Evolutionary conservation across 2,113 vertebrate genomes (phyloP).

Genomic region (Aegotheles bennettii): DNA sequence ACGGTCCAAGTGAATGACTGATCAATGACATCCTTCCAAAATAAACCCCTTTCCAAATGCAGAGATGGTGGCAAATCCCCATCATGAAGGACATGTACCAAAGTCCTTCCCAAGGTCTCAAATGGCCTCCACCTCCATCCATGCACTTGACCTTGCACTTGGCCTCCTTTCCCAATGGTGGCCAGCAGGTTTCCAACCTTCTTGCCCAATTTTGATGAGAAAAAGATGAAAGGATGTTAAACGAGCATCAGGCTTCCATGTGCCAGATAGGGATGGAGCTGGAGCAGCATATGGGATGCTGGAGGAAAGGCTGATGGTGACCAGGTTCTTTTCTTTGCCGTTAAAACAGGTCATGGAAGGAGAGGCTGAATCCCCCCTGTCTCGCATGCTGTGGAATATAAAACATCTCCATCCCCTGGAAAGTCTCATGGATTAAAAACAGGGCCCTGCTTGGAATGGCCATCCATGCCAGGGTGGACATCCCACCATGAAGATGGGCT

Average conservation of each 20-base stretch:
- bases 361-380: not conserved
- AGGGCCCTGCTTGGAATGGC: not conserved
- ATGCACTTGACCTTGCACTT: not conserved
- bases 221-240: not conserved
- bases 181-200: not conserved
- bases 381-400: accelerated
- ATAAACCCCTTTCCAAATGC: not conserved
- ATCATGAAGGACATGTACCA: accelerated
- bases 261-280: not conserved
- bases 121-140: not conserved
- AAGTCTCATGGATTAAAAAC: not conserved
- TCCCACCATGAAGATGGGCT: not conserved
- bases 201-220: not conserved
- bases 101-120: not conserved
- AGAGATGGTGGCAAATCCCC: not conserved
- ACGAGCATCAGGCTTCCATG: accelerated
- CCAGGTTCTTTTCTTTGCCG: not conserved
- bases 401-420: not conserved
- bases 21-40: not conserved
- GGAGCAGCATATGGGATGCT: not conserved
- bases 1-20: accelerated
- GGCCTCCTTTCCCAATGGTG: not conserved
- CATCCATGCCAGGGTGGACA: not conserved
- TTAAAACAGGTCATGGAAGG: not conserved
- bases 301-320: not conserved